These are phyloP conservation scores for Arremon brunneinucha DNA, from an alignment of 2,797 vertebrate genomes.

Conservation along the genomic window DNA sequence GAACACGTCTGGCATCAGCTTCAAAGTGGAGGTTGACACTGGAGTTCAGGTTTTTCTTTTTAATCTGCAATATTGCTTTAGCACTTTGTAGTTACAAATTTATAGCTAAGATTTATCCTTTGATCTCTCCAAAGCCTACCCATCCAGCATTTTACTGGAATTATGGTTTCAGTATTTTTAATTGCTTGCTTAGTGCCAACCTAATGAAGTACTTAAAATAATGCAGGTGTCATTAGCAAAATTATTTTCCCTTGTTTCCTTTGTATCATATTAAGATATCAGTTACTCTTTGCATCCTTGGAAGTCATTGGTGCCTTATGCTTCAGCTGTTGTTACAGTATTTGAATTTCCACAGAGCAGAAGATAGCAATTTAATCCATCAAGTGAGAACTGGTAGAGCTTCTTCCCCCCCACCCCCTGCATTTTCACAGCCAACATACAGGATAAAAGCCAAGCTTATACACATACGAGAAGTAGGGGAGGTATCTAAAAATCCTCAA, in stretches of 20 bases:
- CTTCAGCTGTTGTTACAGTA: not conserved
- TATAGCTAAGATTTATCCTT: not conserved
- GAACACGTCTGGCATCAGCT: not conserved
- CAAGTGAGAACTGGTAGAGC: not conserved
- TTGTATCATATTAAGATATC: not conserved
- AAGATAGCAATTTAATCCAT: conserved; percentile 1
- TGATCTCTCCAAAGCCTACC: not conserved
- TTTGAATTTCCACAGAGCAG: conserved; percentile 1
- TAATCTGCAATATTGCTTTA: not conserved
- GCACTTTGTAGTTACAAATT: not conserved
- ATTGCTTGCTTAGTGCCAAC: not conserved
- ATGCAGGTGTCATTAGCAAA: not conserved
- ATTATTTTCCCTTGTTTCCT: not conserved
- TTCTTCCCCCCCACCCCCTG: not conserved
- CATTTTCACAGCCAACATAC: not conserved
- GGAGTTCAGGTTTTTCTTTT: not conserved
- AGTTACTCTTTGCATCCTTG: not conserved
- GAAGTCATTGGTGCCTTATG: not conserved
- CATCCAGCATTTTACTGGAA: not conserved
- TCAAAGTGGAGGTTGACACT: not conserved
- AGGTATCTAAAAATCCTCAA: not conserved
- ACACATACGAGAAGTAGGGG: not conserved
- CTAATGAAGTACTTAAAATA: not conserved
- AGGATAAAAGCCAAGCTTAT: not conserved
- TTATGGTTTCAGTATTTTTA: not conserved